Conservation (phyloP, 2,113 vertebrate genomes). For the Pholis gunnellus region DNA sequence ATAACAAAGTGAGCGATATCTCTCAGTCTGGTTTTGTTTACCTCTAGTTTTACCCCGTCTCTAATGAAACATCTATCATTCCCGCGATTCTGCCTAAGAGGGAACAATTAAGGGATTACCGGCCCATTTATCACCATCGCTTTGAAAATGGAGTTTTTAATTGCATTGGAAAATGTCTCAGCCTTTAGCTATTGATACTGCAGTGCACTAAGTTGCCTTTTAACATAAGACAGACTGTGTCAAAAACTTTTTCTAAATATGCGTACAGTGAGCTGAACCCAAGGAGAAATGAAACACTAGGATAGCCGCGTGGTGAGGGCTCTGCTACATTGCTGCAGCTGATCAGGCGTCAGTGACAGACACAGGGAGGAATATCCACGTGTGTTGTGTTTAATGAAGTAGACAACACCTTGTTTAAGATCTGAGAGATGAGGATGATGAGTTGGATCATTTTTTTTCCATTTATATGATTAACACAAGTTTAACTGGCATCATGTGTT, state of each 20-base stretch:
- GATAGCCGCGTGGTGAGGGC: neutral
- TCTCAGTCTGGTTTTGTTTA: conserved; percentile 47
- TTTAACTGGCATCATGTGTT: conserved; percentile 4
- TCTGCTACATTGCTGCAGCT: neutral
- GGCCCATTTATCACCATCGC: conserved; percentile 76
- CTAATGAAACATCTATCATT: conserved; percentile 64
- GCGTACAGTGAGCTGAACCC: neutral
- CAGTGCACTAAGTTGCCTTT: conserved; percentile 40
- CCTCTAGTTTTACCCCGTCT: conserved; percentile 40
- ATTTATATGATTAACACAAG: neutral
- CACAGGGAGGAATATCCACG: neutral
- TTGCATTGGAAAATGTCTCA: conserved; percentile 74
- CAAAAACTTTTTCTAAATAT: neutral
- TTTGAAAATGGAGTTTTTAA: conserved; percentile 83
- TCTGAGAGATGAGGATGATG: neutral
- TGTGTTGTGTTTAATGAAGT: neutral
- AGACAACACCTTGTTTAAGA: neutral
- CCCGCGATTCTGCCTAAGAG: conserved; percentile 63
- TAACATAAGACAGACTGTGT: conserved; percentile 16
- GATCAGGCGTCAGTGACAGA: neutral
- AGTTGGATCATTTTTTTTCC: neutral
- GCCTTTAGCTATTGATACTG: conserved; percentile 74
- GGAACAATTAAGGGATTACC: conserved; percentile 79
- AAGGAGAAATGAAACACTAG: neutral
- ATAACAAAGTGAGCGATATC: neutral